Evolutionary conservation across 2,888 invertebrate species (phyloP).

Genomic region (Perithous albicinctus): DNA sequence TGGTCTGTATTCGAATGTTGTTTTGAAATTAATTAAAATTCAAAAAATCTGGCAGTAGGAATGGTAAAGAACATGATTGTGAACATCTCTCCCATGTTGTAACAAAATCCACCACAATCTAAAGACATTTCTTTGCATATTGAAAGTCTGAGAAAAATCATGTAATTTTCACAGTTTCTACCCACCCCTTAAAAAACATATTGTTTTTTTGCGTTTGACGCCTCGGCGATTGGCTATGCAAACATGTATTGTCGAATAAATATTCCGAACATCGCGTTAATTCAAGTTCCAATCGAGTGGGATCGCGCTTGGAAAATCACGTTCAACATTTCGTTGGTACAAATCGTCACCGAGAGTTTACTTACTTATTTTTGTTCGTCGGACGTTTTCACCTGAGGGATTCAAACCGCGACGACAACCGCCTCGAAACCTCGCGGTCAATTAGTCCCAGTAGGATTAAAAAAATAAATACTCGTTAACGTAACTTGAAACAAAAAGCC

Average conservation of each 20-base stretch:
- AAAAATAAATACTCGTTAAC: slow-evolving; percentile 81
- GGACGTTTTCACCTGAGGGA: slow-evolving; percentile 53
- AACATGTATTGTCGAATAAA: slow-evolving; percentile 54
- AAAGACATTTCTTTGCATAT: too few species aligned
- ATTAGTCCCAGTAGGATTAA: slow-evolving; percentile 78
- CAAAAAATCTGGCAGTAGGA: too few species aligned
- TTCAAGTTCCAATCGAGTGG: neutral
- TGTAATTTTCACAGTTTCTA: too few species aligned
- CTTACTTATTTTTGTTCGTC: slow-evolving; percentile 76
- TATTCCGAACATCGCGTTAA: slow-evolving; percentile 7
- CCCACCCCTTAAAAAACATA: neutral
- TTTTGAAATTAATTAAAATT: too few species aligned
- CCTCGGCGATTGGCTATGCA: neutral
- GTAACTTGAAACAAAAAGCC: slow-evolving; percentile 78
- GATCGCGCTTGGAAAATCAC: slow-evolving; percentile 1
- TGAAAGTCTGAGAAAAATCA: too few species aligned
- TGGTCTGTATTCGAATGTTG: too few species aligned
- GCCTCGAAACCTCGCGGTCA: slow-evolving; percentile 76
- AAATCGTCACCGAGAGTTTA: slow-evolving; percentile 53
- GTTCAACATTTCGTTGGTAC: neutral
- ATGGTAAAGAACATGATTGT: too few species aligned
- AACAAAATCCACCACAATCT: too few species aligned
- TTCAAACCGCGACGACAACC: slow-evolving; percentile 33
- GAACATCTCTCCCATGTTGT: too few species aligned
- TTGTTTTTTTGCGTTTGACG: neutral